A percentile compares a stretch with the other conserved stretches of the same genome.
Conservation (phyloP, 2,888 invertebrate genomes). For the Steinernema carpocapsae region DNA sequence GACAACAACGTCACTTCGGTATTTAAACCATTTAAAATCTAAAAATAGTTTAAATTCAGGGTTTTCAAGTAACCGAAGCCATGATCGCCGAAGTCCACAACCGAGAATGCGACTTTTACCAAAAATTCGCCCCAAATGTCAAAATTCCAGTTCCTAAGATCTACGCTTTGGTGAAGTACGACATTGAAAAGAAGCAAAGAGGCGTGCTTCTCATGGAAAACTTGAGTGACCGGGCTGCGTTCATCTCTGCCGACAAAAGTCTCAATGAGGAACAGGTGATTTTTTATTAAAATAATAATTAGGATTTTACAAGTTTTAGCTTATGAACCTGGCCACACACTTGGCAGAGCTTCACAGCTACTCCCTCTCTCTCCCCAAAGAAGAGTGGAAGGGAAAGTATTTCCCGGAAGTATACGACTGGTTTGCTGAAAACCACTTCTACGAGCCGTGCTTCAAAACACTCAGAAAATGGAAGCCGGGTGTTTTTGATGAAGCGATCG, state of each 20-base stretch:
- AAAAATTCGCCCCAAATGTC: neutral
- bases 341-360: constrained; percentile 3
- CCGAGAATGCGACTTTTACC: constrained; percentile 23
- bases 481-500: neutral
- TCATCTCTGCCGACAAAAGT: neutral
- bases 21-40: no score
- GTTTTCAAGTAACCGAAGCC: neutral
- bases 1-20: no score
- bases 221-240: neutral
- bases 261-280: constrained; percentile 1
- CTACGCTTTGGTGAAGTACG: neutral
- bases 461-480: neutral
- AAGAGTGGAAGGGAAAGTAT: neutral
- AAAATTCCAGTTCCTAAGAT: neutral
- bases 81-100: neutral
- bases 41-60: no score
- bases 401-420: neutral
- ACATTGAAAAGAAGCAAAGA: neutral
- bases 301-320: neutral
- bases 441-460: neutral
- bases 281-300: neutral
- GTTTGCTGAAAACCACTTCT: neutral
- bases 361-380: neutral
- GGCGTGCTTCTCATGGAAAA: neutral
- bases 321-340: neutral